Base-by-base conservation (phyloP, 2,888 invertebrate genomes). In the Subacronicta megacephala region DNA sequence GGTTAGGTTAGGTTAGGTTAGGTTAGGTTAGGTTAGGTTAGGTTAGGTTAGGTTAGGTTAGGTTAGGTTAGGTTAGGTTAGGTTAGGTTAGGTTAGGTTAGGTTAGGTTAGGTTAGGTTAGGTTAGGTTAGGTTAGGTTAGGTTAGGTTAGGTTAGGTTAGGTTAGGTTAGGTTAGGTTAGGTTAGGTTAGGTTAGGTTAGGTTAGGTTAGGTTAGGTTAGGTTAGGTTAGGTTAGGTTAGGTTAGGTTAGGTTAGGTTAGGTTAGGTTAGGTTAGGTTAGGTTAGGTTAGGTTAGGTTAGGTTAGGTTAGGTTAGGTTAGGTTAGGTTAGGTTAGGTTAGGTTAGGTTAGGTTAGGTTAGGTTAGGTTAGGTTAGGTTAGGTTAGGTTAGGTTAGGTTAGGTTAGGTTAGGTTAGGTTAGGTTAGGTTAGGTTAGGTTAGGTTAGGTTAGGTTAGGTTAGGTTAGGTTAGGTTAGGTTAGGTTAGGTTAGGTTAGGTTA, bases 271-370 rank as follows among this genome's bases (percentile, higher is more conserved):
- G 72, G 63, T 63, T 63, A 68, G 68, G 65, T 65, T 60, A 50
- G 67, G 62, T 65, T 59, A 61, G 61, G 67, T 63, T 61, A 62
- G 63, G 68, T 68, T 66, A 64, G 66, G 69, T 65, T 37, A 37
- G 37, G 37, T 37, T 23, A 7, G 54, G 54, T 46, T 54, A 54
- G 54, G 54, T 54, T 54, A 54, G 54, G 54, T 53, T 53, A 53
- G 63, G 69, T 64, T 60, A 64, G 69, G 69, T 64, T 62, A 65
- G 62, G 53, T 45, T 53, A 46, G 46, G 54, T 46, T 54, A 46
- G 46, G 54, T 46, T 54, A 46, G 46, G 54, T 46, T 54, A 47
- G 33, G 59, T 53, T 54, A 54, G 60, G 60, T 60, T 60, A 60
- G 60, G 60, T 60, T 60, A 60, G 60, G 60, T 60, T 60, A 60